These are phyloP conservation scores for Spodoptera exigua DNA, from an alignment of 2,888 invertebrate species.

Conservation along the genomic window DNA sequence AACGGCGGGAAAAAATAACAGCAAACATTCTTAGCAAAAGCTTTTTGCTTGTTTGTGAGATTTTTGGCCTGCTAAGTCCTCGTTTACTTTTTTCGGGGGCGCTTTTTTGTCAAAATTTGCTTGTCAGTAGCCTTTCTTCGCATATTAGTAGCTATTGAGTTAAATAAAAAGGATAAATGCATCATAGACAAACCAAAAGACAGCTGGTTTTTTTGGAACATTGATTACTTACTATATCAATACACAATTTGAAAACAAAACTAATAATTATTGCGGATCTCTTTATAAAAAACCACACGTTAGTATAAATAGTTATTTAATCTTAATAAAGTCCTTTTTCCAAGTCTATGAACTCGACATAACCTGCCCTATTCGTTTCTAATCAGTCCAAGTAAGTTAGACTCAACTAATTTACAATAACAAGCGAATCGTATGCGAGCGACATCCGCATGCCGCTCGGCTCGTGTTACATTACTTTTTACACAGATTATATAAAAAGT, in stretches of 20 bases:
- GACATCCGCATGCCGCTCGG: constrained; percentile 84
- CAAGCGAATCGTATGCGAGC: constrained; percentile 58
- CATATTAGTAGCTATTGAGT: too few species aligned
- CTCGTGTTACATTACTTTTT: constrained; percentile 83
- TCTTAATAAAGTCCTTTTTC: neutral
- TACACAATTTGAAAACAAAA: too few species aligned
- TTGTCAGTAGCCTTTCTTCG: constrained; percentile 3
- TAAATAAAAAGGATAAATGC: too few species aligned
- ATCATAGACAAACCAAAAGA: too few species aligned
- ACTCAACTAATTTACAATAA: constrained; percentile 59
- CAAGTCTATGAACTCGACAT: neutral
- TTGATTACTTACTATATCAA: too few species aligned
- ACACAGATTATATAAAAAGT: constrained; percentile 64
- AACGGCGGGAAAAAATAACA: constrained; percentile 75
- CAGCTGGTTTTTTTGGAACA: too few species aligned
- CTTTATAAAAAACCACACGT: too few species aligned
- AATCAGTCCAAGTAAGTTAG: constrained; percentile 15
- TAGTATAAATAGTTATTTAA: neutral
- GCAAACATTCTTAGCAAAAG: constrained; percentile 71
- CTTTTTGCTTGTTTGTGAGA: constrained; percentile 58
- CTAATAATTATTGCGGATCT: too few species aligned
- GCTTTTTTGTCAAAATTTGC: constrained; percentile 21
- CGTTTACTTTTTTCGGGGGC: constrained; percentile 32
- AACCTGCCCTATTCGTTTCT: neutral
- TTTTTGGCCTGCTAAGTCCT: constrained; percentile 38